These are phyloP conservation scores for Toxotes lorentzi DNA, from an alignment of 2,797 vertebrate genomes.

Conservation along the genomic window DNA sequence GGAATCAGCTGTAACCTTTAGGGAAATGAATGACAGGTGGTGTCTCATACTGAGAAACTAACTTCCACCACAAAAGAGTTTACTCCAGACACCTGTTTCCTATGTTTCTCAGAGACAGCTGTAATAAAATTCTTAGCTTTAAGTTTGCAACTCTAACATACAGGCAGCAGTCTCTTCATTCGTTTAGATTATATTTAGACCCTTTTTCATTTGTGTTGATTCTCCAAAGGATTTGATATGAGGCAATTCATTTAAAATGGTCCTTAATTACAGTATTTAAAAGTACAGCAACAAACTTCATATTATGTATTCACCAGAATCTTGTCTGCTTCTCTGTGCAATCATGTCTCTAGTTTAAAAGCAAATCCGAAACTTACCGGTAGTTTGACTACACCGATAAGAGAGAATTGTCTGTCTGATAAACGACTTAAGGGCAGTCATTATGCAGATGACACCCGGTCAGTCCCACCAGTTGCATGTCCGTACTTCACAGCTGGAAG, in stretches of 20 bases:
- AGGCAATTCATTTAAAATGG: neutral
- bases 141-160: neutral
- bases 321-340: neutral
- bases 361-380: neutral
- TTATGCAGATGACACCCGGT: neutral
- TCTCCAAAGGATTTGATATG: neutral
- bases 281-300: neutral
- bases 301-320: neutral
- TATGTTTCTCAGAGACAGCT: neutral
- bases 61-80: neutral
- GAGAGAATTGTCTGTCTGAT: conserved; percentile 24
- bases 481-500: conserved; percentile 17
- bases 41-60: too few relatives aligned
- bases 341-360: neutral
- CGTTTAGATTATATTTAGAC: neutral
- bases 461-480: neutral
- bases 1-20: neutral
- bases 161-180: neutral
- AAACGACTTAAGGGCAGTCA: conserved; percentile 12
- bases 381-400: neutral
- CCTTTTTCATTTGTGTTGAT: neutral
- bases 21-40: neutral
- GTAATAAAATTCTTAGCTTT: neutral
- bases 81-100: neutral
- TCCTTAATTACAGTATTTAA: neutral